Evolutionary conservation across 2,797 vertebrate genomes (phyloP).

Genomic region (Cuculus canorus): DNA sequence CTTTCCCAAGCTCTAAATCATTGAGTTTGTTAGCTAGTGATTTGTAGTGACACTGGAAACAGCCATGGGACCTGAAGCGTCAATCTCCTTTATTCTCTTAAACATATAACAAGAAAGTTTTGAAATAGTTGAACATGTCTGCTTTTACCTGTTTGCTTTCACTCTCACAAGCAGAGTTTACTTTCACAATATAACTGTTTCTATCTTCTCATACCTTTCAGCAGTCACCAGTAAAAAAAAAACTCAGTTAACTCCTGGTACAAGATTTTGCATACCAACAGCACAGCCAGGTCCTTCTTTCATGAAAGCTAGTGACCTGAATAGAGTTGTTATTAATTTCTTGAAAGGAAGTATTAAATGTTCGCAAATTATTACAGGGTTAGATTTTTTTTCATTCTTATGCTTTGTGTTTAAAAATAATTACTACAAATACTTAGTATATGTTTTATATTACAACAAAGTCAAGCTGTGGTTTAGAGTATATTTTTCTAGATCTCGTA

Average conservation of each 20-base stretch:
- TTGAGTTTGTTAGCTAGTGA: slow-evolving; percentile 25
- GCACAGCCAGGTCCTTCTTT: not conserved
- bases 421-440: not conserved
- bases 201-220: not conserved
- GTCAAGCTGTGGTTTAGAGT: not conserved
- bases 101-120: not conserved
- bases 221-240: not conserved
- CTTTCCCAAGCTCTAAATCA: slow-evolving; percentile 15
- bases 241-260: not conserved
- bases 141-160: not conserved
- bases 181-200: not conserved
- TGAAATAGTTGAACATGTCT: not conserved
- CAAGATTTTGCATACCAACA: not conserved
- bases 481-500: not conserved
- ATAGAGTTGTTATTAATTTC: not conserved
- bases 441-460: not conserved
- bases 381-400: not conserved
- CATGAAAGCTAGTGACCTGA: not conserved
- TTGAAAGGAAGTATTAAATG: not conserved
- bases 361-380: not conserved
- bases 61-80: not conserved
- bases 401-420: not conserved
- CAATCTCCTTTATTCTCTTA: not conserved
- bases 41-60: slow-evolving; percentile 24
- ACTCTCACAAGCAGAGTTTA: not conserved